These are phyloP conservation scores for Microcebus murinus DNA, from an alignment of 2,113 vertebrate genomes.

Conservation along the genomic window DNA sequence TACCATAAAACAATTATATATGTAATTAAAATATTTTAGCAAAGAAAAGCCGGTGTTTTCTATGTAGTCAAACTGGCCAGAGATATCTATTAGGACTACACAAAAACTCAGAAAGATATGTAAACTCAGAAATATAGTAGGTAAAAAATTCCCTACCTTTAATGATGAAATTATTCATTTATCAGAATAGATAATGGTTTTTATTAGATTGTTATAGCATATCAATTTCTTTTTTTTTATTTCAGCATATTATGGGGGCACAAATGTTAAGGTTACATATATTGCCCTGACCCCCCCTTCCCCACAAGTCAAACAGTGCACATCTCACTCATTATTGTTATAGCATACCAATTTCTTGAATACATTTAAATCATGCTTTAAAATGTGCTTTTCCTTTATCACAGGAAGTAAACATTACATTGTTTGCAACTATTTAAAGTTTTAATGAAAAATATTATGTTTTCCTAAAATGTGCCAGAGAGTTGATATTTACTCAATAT, in stretches of 20 bases:
- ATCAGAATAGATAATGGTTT: not conserved
- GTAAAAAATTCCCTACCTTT: not conserved
- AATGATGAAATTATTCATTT: not conserved
- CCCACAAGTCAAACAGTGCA: no score
- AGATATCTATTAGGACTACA: not conserved
- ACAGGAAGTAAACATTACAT: not conserved
- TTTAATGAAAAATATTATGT: slow-evolving; percentile 10
- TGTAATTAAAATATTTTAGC: not conserved
- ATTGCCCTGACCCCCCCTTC: no score
- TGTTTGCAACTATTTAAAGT: not conserved
- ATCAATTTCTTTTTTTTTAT: not conserved
- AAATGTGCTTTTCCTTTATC: not conserved
- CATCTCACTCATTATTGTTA: not conserved
- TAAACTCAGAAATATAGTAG: not conserved
- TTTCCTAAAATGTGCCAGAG: not conserved
- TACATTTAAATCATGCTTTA: not conserved
- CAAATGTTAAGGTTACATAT: no score
- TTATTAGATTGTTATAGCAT: not conserved
- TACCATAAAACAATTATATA: not conserved
- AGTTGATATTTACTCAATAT: not conserved
- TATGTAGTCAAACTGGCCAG: not conserved
- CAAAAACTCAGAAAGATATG: not conserved
- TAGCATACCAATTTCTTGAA: not conserved
- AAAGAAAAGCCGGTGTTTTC: not conserved
- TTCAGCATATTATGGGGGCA: no score